A percentile compares a stretch with the other conserved stretches of the same genome.
phyloP scores from a whole-genome alignment of 2,113 vertebrate species.

The Cyprinus carpio region DNA sequence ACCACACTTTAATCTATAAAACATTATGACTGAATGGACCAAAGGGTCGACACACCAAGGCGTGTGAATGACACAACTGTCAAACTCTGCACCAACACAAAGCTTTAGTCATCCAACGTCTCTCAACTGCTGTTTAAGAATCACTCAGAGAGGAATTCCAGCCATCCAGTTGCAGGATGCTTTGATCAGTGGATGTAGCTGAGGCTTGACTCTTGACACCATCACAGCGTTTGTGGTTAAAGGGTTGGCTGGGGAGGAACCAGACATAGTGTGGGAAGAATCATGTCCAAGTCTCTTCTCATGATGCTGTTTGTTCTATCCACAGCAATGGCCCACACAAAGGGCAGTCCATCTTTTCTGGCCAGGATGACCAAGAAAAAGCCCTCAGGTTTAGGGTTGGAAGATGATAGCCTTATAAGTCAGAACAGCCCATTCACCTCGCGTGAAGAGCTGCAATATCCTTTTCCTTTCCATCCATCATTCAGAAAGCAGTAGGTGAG shows the following conservation, averaged over 20 bases:
- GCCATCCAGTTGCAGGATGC: not conserved
- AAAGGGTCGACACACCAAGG: not conserved
- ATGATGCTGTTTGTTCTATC: not conserved
- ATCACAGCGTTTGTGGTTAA: not conserved
- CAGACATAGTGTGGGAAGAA: not conserved
- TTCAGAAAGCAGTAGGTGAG: not conserved
- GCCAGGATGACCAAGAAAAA: not conserved
- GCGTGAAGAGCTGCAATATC: not conserved
- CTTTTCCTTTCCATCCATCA: not conserved
- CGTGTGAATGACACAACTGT: constrained; percentile 8
- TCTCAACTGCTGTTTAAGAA: not conserved
- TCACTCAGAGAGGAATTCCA: constrained; percentile 10
- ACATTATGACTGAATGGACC: not conserved
- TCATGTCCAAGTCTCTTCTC: not conserved
- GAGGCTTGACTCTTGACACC: constrained; percentile 13
- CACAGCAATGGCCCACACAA: constrained; percentile 10
- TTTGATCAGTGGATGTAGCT: constrained; percentile 22
- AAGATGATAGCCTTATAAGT: constrained; percentile 26
- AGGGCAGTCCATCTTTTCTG: not conserved
- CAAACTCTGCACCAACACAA: constrained; percentile 13
- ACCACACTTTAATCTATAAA: not conserved
- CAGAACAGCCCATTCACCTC: not conserved
- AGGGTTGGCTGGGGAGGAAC: not conserved
- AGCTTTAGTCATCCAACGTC: not conserved
- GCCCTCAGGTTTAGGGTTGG: not conserved